Evolutionary conservation across 2,797 vertebrate species (phyloP).

Genomic region (Xyrichtys novacula): DNA sequence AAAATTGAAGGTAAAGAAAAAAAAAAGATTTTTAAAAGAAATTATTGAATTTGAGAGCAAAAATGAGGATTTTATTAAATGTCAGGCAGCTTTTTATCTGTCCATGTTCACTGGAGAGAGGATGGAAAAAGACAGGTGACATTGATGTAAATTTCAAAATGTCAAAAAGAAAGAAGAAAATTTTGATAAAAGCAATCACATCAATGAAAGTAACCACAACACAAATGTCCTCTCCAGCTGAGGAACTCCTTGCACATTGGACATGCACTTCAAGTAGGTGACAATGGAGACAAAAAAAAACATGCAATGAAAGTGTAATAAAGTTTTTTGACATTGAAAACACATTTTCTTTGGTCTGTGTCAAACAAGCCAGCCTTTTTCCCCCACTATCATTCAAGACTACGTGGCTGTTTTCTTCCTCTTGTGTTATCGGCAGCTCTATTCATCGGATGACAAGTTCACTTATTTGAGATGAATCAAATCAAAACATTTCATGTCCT

Average conservation of each 20-base stretch:
- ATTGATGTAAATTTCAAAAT: constrained; percentile 17
- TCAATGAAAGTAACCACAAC: constrained; percentile 12
- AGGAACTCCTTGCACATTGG: constrained; percentile 35
- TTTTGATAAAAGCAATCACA: neutral
- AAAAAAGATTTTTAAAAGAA: neutral
- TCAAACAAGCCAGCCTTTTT: constrained; percentile 25
- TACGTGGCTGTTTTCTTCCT: constrained; percentile 7
- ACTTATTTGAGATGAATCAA: constrained; percentile 45
- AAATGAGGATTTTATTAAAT: neutral
- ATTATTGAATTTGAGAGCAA: neutral
- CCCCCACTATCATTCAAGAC: constrained; percentile 31
- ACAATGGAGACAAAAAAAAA: constrained; percentile 27
- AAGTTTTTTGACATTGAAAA: constrained; percentile 60
- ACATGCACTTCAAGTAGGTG: constrained; percentile 13
- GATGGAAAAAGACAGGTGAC: too few relatives aligned
- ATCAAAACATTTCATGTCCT: constrained; percentile 40
- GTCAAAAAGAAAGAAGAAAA: constrained; percentile 1
- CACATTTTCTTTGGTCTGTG: constrained; percentile 40
- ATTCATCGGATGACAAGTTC: constrained; percentile 34
- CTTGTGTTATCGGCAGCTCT: constrained; percentile 40
- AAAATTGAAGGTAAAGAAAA: neutral
- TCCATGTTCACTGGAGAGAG: neutral
- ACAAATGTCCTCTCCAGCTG: constrained; percentile 15
- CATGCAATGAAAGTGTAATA: constrained; percentile 24
- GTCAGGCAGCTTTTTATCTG: neutral